These are phyloP conservation scores for Salmo trutta DNA, from an alignment of 2,797 vertebrate species.

Conservation along the genomic window DNA sequence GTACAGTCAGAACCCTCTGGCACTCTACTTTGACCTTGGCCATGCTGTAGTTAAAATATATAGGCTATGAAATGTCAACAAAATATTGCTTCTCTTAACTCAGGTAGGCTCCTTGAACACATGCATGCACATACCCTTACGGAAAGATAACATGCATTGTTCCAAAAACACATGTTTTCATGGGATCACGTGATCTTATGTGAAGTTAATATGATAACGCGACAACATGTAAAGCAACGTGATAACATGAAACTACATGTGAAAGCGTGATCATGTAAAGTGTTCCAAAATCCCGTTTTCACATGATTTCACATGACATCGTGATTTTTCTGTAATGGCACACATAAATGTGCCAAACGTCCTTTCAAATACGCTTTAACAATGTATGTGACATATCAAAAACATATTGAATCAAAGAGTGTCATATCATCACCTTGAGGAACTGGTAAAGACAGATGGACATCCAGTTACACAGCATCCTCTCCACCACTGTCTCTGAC, in stretches of 20 bases:
- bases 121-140: background rate
- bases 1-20: background rate
- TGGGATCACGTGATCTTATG: too few species aligned
- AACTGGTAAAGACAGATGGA: slow-evolving; percentile 98
- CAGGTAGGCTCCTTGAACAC: background rate
- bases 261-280: too few species aligned
- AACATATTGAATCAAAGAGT: background rate
- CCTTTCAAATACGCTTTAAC: background rate
- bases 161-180: too few species aligned
- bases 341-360: background rate
- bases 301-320: too few species aligned
- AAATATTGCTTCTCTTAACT: background rate
- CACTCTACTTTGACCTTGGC: background rate
- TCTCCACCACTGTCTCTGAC: slow-evolving; percentile 93
- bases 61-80: background rate
- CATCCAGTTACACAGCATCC: slow-evolving; percentile 99
- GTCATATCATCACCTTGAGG: slow-evolving; percentile 84
- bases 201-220: too few species aligned
- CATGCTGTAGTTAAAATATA: background rate
- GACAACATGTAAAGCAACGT: too few species aligned
- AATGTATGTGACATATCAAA: background rate
- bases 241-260: too few species aligned
- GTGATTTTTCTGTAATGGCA: too few species aligned
- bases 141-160: too few species aligned
- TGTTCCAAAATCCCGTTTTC: too few species aligned